Evolutionary conservation across 2,888 invertebrate species (phyloP).

Genomic region (Agrilus cyanescens): DNA sequence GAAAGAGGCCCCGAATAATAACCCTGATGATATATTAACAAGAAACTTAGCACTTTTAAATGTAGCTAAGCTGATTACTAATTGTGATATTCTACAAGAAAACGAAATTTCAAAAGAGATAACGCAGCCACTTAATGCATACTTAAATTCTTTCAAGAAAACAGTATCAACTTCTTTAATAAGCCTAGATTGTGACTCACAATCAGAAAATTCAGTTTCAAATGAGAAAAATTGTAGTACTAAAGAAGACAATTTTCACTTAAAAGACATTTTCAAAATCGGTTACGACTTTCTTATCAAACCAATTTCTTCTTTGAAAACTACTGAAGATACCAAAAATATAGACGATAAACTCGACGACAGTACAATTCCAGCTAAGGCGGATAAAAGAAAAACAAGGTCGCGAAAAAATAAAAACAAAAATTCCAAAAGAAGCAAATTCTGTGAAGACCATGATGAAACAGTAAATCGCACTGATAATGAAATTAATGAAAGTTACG

Average conservation of each 20-base stretch:
- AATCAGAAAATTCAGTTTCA: no score
- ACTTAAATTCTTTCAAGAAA: constrained; percentile 11
- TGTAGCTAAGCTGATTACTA: constrained; percentile 20
- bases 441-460: background rate
- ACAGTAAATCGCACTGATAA: background rate
- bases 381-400: no score
- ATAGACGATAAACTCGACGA: no score
- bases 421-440: constrained; percentile 4
- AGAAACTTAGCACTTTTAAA: constrained; percentile 22
- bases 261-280: no score
- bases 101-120: constrained; percentile 12
- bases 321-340: no score
- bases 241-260: no score
- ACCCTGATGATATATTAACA: background rate
- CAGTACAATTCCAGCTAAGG: no score
- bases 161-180: no score
- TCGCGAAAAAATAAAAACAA: constrained; percentile 3
- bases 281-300: no score
- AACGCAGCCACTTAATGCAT: constrained; percentile 14
- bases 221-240: no score
- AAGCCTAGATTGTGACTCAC: no score
- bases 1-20: background rate
- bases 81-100: constrained; percentile 5
- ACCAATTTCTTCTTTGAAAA: no score
- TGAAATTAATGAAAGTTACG: background rate